Evolutionary conservation across 1,140 invertebrate species (phyloP).

Genomic region (Gryllus bimaculatus): DNA sequence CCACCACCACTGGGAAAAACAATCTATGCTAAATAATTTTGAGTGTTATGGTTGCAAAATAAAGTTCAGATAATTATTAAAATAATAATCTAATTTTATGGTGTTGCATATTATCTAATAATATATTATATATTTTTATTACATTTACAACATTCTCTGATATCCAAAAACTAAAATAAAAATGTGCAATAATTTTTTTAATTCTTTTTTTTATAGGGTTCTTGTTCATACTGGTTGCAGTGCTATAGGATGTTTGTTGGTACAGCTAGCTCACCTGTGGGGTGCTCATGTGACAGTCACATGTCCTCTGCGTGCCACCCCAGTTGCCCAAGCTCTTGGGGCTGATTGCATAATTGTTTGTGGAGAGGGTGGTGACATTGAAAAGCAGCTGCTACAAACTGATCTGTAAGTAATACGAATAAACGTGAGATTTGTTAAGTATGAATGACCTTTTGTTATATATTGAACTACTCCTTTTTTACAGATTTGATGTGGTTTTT

Average conservation of each 20-base stretch:
- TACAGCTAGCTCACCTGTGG: conserved; percentile 60
- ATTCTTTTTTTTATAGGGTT: conserved; percentile 41
- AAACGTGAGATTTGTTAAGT: background rate
- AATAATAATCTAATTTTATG: too few species aligned
- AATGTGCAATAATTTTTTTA: too few species aligned
- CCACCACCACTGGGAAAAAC: too few species aligned
- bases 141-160: too few species aligned
- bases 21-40: too few species aligned
- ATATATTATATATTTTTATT: too few species aligned
- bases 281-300: conserved; percentile 48
- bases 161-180: too few species aligned
- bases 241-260: conserved; percentile 58
- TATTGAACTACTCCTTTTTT: conserved; percentile 19
- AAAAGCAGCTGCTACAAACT: conserved; percentile 34
- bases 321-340: conserved; percentile 45
- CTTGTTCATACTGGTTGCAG: conserved; percentile 59
- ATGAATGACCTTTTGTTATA: background rate
- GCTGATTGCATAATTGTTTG: conserved; percentile 44
- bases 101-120: too few species aligned
- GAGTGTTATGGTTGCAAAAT: too few species aligned
- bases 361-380: conserved; percentile 32
- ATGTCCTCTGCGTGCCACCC: conserved; percentile 40
- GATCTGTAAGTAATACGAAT: conserved; percentile 30
- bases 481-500: conserved; percentile 47
- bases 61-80: too few species aligned